These are phyloP conservation scores for Pseudomugil tenellus DNA, from an alignment of 2,797 vertebrate genomes.

Conservation along the genomic window DNA sequence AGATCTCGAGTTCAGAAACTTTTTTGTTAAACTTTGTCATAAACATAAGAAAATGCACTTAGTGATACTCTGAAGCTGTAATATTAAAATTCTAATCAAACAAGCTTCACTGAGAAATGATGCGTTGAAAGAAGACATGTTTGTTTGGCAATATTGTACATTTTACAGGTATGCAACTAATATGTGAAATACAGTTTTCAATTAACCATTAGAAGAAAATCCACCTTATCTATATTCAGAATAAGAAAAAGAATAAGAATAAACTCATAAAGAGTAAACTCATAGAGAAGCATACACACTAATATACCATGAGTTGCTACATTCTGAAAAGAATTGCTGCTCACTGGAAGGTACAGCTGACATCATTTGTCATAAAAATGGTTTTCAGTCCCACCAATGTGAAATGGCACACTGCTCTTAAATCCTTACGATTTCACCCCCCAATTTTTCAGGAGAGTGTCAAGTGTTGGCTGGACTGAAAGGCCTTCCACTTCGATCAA, in stretches of 20 bases:
- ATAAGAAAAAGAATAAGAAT: too few relatives aligned
- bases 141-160: neutral
- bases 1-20: neutral
- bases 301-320: neutral
- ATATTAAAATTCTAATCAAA: neutral
- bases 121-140: constrained; percentile 19
- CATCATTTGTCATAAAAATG: constrained; percentile 32
- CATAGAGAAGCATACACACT: neutral
- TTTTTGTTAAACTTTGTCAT: constrained; percentile 1
- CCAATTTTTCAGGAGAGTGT: constrained; percentile 30
- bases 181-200: constrained; percentile 10
- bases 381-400: constrained; percentile 18
- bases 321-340: constrained; percentile 3
- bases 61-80: constrained; percentile 36
- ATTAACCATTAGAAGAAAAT: neutral
- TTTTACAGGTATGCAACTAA: neutral
- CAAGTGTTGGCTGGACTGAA: constrained; percentile 29
- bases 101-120: constrained; percentile 29
- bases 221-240: too few relatives aligned
- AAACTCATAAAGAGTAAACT: neutral
- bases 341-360: neutral
- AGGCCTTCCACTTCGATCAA: constrained; percentile 33
- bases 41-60: constrained; percentile 33
- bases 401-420: constrained; percentile 23
- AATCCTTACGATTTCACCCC: constrained; percentile 33